Evolutionary conservation across 2,888 invertebrate species (phyloP), one percentile per base, ranked within the genome.

Genomic region (Lacanobia oleracea): DNA sequence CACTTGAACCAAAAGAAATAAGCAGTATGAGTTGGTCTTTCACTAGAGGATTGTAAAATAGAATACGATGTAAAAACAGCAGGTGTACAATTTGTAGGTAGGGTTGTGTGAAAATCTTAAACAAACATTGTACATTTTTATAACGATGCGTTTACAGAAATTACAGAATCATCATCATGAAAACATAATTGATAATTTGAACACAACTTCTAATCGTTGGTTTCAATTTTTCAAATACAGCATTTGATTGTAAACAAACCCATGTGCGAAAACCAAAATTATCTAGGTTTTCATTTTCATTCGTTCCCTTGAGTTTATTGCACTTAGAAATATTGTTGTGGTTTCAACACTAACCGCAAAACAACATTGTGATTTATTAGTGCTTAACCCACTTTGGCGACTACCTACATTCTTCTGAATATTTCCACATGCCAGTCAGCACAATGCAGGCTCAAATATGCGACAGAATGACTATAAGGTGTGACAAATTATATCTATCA

Each of bases 281-380:
- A 61, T 51, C 18, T 21, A 23, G 1, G 37, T 37, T 75, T 66
- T 56, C 27, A 57, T 65, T 54, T 54, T 54, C 64, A 45, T 65
- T 53, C 18, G 16, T 40, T 37, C 37, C n/a, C 7, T 62, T 48
- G 33, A 37, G 62, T 74, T 69, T 63, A 68, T 66, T 68, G 67
- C 65, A 78, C 63, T 77, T 45, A 16, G 67, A 48, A 65, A 77
- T 57, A 65, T 51, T 78, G 10, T 56, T 82, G 79, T 51, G 82
- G 79, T 77, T 79, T 68, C 63, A 40, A 51, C 43, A 63, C 59
- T 57, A 56, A 82, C 79, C 82, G 43, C 82, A 82, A 68, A 53
- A 40, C 21, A 10, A 69, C 56, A 48, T 50, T 63, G 56, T 67
- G 43, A 82, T 67, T 72, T 81, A 63, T 66, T 54, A 77, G 61